These are phyloP conservation scores for Drosophila parthenogenetica DNA, from an alignment of 2,888 invertebrate genomes.

Conservation along the genomic window DNA sequence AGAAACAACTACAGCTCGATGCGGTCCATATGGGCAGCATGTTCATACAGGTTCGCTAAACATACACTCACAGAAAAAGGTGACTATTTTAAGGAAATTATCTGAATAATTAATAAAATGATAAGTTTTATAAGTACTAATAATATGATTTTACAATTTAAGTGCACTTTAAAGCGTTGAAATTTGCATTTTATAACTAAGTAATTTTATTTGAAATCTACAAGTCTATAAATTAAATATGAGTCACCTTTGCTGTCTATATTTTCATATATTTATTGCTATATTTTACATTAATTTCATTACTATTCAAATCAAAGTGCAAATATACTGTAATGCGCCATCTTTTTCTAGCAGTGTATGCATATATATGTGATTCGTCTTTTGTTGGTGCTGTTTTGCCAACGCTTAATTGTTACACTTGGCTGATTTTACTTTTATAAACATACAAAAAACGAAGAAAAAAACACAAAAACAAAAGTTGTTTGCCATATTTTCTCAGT, in stretches of 20 bases:
- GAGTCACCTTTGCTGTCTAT: too few species aligned
- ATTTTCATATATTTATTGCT: background rate
- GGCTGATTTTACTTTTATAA: conserved; percentile 79
- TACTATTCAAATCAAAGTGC: background rate
- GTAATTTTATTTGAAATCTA: too few species aligned
- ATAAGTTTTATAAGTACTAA: too few species aligned
- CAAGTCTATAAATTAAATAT: too few species aligned
- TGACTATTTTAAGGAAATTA: background rate
- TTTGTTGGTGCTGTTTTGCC: conserved; percentile 61
- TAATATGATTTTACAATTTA: too few species aligned
- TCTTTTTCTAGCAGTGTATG: conserved; percentile 14
- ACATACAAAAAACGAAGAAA: conserved; percentile 54
- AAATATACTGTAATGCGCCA: background rate
- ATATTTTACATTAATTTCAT: background rate
- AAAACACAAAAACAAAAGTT: conserved; percentile 65
- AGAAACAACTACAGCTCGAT: conserved; percentile 13
- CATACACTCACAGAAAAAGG: conserved; percentile 4
- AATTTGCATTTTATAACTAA: too few species aligned
- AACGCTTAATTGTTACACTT: conserved; percentile 80
- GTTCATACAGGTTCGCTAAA: conserved; percentile 50
- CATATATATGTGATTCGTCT: conserved; percentile 20
- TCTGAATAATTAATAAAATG: too few species aligned
- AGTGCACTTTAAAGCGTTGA: too few species aligned
- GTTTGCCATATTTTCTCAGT: conserved; percentile 74
- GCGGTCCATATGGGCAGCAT: conserved; percentile 68